These are phyloP conservation scores for Hydrolagus colliei DNA, from an alignment of 2,797 vertebrate species.

Conservation along the genomic window DNA sequence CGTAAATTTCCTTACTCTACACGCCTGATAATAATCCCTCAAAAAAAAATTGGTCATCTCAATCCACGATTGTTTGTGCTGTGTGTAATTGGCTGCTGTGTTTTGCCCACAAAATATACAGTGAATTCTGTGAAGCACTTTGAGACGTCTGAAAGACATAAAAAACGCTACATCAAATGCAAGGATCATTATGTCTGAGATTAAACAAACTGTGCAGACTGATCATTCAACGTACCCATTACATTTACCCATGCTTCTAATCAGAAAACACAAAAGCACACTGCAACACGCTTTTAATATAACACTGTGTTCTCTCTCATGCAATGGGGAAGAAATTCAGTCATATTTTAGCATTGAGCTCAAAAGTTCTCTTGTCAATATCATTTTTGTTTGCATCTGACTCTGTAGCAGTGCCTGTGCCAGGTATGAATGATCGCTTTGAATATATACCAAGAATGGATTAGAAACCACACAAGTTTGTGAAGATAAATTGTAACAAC, in stretches of 20 bases:
- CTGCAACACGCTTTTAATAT: neutral
- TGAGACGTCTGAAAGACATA: too few relatives aligned
- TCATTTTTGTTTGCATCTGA: neutral
- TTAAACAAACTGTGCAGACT: neutral
- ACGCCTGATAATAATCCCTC: too few relatives aligned
- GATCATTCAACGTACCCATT: neutral
- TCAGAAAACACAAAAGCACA: constrained; percentile 8
- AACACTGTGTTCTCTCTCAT: neutral
- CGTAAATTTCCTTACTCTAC: too few relatives aligned
- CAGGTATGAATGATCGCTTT: too few relatives aligned
- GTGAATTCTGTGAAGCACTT: too few relatives aligned
- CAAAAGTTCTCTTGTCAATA: neutral
- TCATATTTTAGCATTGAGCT: constrained; percentile 66
- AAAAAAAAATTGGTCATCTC: too few relatives aligned
- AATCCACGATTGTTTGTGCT: too few relatives aligned
- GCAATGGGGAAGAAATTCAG: constrained; percentile 61
- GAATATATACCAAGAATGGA: too few relatives aligned
- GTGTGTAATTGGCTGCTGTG: too few relatives aligned
- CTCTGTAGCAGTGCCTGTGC: neutral
- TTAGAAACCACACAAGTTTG: neutral
- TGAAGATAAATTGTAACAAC: neutral
- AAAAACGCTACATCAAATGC: too few relatives aligned
- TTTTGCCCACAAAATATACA: too few relatives aligned
- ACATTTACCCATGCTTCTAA: neutral
- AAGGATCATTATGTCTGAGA: neutral